A percentile compares a stretch with the other conserved stretches of the same genome.
Evolutionary conservation across 2,888 invertebrate species (phyloP).

Genomic region (Oscheius sp.): DNA sequence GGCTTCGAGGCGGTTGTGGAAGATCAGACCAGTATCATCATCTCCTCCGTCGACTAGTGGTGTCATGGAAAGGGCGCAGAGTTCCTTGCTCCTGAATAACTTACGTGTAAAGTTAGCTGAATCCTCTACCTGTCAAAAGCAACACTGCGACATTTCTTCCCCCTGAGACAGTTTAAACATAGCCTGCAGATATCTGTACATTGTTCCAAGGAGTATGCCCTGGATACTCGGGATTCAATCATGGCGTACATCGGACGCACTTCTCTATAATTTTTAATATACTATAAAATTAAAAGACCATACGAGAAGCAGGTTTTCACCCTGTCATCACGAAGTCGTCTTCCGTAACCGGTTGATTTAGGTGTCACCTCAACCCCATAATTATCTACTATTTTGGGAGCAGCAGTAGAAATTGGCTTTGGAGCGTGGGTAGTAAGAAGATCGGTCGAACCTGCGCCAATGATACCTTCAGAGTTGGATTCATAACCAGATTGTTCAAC

Average conservation of each 20-base stretch:
- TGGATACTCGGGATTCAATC: conserved; percentile 51
- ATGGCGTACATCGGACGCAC: conserved; percentile 48
- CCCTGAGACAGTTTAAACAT: conserved; percentile 53
- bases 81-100: conserved; percentile 49
- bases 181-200: conserved; percentile 63
- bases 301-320: conserved; percentile 54
- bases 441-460: conserved; percentile 32
- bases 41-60: conserved; percentile 50
- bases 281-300: conserved; percentile 2
- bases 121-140: conserved; percentile 54
- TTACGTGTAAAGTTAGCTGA: neutral
- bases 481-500: conserved; percentile 55
- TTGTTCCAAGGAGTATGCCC: conserved; percentile 60
- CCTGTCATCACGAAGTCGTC: conserved; percentile 49
- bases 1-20: conserved; percentile 49
- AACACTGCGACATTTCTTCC: conserved; percentile 55
- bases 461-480: conserved; percentile 48
- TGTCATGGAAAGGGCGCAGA: conserved; percentile 50
- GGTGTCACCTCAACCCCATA: conserved; percentile 39
- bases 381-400: conserved; percentile 27
- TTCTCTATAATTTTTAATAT: conserved; percentile 43
- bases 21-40: conserved; percentile 46
- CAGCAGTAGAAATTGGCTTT: conserved; percentile 4
- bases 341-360: conserved; percentile 48
- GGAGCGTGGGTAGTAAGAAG: neutral